Evolutionary conservation across 2,113 vertebrate genomes (phyloP).

Genomic region (Probosciger aterrimus): DNA sequence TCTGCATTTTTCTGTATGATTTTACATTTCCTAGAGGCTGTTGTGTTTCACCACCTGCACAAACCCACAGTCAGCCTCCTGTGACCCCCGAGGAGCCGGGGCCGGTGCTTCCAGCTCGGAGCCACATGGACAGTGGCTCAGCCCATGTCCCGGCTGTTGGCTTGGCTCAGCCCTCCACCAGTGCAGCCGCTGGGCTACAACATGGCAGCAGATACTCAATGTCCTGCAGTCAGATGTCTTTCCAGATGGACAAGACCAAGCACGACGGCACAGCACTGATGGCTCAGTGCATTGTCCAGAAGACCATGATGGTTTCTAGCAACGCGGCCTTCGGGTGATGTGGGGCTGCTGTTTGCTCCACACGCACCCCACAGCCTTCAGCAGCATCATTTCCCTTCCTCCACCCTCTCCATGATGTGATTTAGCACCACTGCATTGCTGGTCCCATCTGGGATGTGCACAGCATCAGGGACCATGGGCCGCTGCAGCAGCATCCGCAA

Average conservation of each 20-base stretch:
- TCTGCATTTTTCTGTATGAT: neutral
- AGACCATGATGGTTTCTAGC: neutral
- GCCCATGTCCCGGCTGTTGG: neutral
- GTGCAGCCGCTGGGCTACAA: fast-evolving
- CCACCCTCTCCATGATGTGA: fast-evolving
- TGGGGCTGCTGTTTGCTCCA: neutral
- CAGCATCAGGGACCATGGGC: neutral
- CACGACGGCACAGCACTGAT: fast-evolving
- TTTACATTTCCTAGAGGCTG: neutral
- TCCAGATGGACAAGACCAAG: neutral
- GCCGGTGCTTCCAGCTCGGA: neutral
- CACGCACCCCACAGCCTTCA: fast-evolving
- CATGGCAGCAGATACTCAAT: neutral
- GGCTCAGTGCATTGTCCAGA: neutral
- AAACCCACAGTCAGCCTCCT: neutral
- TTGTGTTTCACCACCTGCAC: neutral
- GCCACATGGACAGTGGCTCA: fast-evolving
- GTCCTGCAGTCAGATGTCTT: neutral
- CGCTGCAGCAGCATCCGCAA: neutral
- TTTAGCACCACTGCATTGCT: fast-evolving
- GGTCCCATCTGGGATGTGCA: neutral
- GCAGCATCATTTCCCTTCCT: neutral
- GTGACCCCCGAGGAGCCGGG: fast-evolving
- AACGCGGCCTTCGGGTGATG: neutral
- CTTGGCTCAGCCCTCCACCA: neutral